Evolutionary conservation across 2,797 vertebrate species (phyloP).

Genomic region (Oreonectes daqikongensis): DNA sequence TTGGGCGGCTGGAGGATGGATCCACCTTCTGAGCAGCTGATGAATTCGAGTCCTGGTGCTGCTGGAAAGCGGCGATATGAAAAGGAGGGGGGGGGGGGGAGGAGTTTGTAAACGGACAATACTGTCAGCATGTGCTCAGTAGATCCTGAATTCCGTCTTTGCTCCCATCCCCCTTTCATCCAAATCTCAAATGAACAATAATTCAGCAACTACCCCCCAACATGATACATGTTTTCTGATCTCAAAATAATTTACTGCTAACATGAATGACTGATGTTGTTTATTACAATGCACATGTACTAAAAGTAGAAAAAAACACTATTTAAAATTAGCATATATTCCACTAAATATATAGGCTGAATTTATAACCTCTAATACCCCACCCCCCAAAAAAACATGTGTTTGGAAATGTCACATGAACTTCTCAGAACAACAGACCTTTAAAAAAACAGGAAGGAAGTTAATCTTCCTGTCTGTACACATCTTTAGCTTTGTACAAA

Average conservation of each 20-base stretch:
- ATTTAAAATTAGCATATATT: too few relatives aligned
- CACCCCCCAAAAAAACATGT: not conserved
- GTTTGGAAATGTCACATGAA: not conserved
- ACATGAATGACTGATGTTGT: not conserved
- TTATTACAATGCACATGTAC: too few relatives aligned
- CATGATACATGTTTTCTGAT: not conserved
- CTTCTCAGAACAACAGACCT: too few relatives aligned
- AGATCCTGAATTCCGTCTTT: conserved; percentile 34
- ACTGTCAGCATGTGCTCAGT: conserved; percentile 47
- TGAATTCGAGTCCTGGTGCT: conserved; percentile 36
- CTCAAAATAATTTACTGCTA: not conserved
- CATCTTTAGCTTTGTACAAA: not conserved
- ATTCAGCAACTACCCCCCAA: not conserved
- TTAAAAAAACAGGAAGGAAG: conserved; percentile 19
- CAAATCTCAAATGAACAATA: conserved; percentile 12
- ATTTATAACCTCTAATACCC: too few relatives aligned
- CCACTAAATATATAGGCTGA: too few relatives aligned
- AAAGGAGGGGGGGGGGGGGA: conserved; percentile 53
- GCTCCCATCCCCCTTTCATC: conserved; percentile 18
- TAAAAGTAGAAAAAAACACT: too few relatives aligned
- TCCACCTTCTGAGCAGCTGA: conserved; percentile 48
- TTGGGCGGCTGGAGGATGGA: conserved; percentile 26
- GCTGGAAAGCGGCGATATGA: conserved; percentile 43
- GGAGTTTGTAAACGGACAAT: conserved; percentile 55
- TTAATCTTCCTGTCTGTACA: not conserved